phyloP scores from a whole-genome alignment of 2,113 vertebrate species.

The Cebidichthys violaceus region DNA sequence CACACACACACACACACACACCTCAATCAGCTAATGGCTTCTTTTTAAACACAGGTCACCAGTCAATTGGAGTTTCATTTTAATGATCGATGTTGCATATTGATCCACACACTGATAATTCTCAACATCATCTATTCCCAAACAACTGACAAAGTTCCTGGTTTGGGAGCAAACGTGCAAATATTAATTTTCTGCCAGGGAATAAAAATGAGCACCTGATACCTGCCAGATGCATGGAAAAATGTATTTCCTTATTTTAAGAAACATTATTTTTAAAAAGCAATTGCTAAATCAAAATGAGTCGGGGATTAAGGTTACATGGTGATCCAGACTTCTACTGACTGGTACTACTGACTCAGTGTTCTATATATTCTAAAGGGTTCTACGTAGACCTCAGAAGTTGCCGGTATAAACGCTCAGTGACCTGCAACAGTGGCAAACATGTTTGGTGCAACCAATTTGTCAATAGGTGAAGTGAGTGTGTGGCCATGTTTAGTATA shows the following conservation, averaged over 20 bases:
- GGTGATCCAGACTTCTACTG: neutral
- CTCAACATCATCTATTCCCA: neutral
- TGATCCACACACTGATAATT: conserved; percentile 24
- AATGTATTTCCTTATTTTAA: no score
- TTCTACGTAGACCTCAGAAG: neutral
- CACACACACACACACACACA: conserved; percentile 36
- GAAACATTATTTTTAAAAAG: no score
- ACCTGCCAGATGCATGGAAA: no score
- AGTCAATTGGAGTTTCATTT: conserved; percentile 53
- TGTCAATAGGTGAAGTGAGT: neutral
- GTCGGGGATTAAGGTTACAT: no score
- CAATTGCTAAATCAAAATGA: no score
- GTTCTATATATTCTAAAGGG: neutral
- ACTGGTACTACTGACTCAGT: neutral
- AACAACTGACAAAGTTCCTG: neutral
- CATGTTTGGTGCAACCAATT: no score
- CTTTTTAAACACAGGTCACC: conserved; percentile 59
- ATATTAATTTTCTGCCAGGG: neutral
- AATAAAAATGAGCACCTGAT: no score
- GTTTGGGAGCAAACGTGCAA: neutral
- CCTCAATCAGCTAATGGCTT: conserved; percentile 60
- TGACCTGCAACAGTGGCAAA: no score
- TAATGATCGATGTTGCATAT: conserved; percentile 20
- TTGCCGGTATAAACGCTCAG: neutral
- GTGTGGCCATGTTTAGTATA: conserved; percentile 16